Evolutionary conservation across 2,888 invertebrate species (phyloP), one percentile per base, ranked within the genome.

Genomic region (Bhutanitis thaidina): DNA sequence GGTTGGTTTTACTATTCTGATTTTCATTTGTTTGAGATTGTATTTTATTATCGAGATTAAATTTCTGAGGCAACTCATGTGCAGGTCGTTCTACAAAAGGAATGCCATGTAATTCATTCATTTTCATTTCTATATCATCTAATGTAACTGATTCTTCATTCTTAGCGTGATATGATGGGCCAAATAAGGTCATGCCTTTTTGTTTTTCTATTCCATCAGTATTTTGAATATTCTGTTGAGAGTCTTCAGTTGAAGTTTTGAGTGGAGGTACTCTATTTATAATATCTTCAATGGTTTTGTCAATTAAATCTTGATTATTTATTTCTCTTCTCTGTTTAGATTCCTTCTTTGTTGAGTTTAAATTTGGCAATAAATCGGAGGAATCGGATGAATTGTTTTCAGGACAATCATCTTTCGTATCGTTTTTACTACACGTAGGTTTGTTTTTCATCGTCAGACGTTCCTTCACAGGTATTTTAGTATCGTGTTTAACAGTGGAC

Each of bases 101-200:
- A 32, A 86, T 83, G 12, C 89, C 89, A 55, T 89, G 89, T 48
- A 88, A 64, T 61, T 88, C 88, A 53, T 87, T 88, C 88, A 89
- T 88, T 67, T 87, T 81, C 72, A 76, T 82, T 73, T 89, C 88
- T 51, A 89, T 84, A 37, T 78, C 83, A 56, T 88, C 85, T 38
- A 85, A 61, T 4, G 70, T 55, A 15, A 71, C 65, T 25, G 60
- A 60, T 12, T 62, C 54, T 48, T 65, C 60, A 41, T 65, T 62
- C 25, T 54, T 56, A 46, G 59, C 58, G 37, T 54, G 55, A 49
- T 59, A 57, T 37, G 54, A 38, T 13, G 43, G 45, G 1, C 46
- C 37, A 40, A 48, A 48, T 34, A 48, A 36, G 7, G 52, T 48
- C 32, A 47, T 47, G 1, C 52, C 48, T 45, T 62, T 54, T 63